A percentile compares a stretch with the other conserved stretches of the same genome.
These are phyloP conservation scores for Ambastaia sidthimunki DNA, from an alignment of 2,797 vertebrate genomes.

Conservation along the genomic window DNA sequence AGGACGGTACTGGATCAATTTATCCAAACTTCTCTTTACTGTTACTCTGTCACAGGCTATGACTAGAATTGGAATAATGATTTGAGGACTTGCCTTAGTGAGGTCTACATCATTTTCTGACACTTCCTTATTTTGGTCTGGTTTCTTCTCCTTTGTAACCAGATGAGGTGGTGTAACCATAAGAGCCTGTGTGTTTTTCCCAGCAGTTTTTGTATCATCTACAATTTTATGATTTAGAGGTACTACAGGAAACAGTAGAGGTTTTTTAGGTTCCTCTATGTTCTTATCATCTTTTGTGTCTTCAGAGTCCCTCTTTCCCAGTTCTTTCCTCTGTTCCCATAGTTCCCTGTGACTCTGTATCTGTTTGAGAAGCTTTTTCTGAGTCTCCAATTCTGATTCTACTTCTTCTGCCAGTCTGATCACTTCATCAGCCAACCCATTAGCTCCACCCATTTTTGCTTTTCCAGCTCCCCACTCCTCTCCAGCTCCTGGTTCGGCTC, in stretches of 20 bases:
- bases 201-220: constrained; percentile 47
- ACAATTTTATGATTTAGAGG: constrained; percentile 48
- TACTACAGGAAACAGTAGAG: constrained; percentile 40
- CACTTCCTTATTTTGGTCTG: constrained; percentile 40
- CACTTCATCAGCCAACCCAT: constrained; percentile 81
- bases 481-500: constrained; percentile 78
- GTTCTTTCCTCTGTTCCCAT: constrained; percentile 77
- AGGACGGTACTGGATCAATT: constrained; percentile 86
- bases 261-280: constrained; percentile 46
- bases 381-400: constrained; percentile 85
- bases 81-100: constrained; percentile 56
- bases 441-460: constrained; percentile 65
- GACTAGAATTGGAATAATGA: constrained; percentile 86
- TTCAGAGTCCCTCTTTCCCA: constrained; percentile 66
- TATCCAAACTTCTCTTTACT: constrained; percentile 88
- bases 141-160: constrained; percentile 26
- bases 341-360: constrained; percentile 81
- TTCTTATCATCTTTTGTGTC: constrained; percentile 58
- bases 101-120: constrained; percentile 14
- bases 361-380: constrained; percentile 86
- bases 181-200: constrained; percentile 49
- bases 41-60: constrained; percentile 93
- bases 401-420: constrained; percentile 89
- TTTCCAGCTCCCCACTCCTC: constrained; percentile 75
- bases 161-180: constrained; percentile 37